A percentile compares a stretch with the other conserved stretches of the same genome.
Evolutionary conservation across 2,113 vertebrate genomes (phyloP).

Genomic region (Beaufortia kweichowensis): DNA sequence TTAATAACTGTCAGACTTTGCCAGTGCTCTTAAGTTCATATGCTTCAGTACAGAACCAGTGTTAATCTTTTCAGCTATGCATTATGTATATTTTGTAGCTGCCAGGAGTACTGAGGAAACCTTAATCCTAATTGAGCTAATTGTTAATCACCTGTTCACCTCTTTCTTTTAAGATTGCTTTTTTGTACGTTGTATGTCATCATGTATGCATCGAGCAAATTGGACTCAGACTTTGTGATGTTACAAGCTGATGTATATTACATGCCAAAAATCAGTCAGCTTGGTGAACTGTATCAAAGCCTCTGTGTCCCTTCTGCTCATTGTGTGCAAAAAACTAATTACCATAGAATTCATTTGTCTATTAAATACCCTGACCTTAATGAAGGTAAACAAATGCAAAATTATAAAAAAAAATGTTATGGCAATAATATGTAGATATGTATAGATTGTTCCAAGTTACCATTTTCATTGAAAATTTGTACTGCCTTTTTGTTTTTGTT

Average conservation of each 20-base stretch:
- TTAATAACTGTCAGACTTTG: not conserved
- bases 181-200: too few species aligned
- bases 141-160: constrained; percentile 5
- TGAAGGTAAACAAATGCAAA: constrained; percentile 60
- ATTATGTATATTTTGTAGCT: constrained; percentile 81
- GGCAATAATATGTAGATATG: constrained; percentile 99
- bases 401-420: constrained; percentile 85
- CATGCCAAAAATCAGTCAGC: constrained; percentile 11
- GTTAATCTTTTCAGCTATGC: constrained; percentile 87
- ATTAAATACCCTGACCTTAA: constrained; percentile 11
- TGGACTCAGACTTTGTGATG: constrained; percentile 20
- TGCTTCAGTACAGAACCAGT: constrained; percentile 26
- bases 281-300: not conserved
- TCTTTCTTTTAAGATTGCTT: not conserved
- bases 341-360: constrained; percentile 10
- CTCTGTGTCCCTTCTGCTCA: not conserved
- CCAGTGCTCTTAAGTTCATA: not conserved
- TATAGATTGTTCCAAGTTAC: constrained; percentile 79
- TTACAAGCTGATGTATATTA: constrained; percentile 20
- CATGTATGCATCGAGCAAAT: constrained; percentile 51
- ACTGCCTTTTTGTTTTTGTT: constrained; percentile 72
- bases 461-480: constrained; percentile 61
- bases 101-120: constrained; percentile 78
- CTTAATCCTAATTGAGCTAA: constrained; percentile 75
- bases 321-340: constrained; percentile 14